Conservation (phyloP, 2,113 vertebrate species). For the Rhea pennata region DNA sequence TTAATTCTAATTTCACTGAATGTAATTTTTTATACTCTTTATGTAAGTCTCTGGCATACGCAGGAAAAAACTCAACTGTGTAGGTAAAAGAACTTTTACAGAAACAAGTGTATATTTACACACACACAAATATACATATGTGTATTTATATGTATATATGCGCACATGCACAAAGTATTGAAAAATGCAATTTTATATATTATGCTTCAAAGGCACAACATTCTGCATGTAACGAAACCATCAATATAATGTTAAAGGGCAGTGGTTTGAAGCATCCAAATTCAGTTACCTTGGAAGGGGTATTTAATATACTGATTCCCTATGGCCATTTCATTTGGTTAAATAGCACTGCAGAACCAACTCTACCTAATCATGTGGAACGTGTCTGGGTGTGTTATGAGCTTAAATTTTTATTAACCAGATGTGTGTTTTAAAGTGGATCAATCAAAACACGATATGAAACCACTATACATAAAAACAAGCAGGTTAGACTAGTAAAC, state of each 20-base stretch:
- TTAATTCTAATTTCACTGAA: neutral
- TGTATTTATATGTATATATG: neutral
- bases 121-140: neutral
- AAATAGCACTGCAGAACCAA: neutral
- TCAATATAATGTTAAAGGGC: neutral
- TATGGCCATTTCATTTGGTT: neutral
- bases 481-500: neutral
- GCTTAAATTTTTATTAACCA: neutral
- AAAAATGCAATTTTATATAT: neutral
- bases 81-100: neutral
- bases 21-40: neutral
- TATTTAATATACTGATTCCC: neutral
- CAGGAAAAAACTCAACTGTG: too few species aligned
- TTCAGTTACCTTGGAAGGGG: conserved; percentile 21
- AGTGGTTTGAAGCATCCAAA: neutral
- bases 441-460: neutral
- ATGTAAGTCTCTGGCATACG: neutral
- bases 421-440: neutral
- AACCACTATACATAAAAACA: neutral
- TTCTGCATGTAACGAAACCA: neutral
- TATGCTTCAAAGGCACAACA: neutral
- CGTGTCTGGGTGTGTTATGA: neutral
- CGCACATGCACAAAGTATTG: neutral
- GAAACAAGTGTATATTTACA: neutral
- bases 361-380: neutral